Evolutionary conservation across 2,113 vertebrate species (phyloP).

Genomic region (Scomber colias): DNA sequence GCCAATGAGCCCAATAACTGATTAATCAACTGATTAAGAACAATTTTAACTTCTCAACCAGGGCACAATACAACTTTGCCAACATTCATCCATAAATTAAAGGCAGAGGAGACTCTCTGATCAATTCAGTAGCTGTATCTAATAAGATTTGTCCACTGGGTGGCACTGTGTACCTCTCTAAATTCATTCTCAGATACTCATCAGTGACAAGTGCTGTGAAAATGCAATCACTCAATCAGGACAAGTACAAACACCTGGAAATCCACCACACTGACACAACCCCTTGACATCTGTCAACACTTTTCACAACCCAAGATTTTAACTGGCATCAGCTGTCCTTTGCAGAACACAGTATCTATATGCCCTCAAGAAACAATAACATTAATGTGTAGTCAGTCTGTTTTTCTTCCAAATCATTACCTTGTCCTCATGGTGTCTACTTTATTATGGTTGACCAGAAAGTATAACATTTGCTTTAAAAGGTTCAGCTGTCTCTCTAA

Average conservation of each 20-base stretch:
- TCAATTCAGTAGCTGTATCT: background rate
- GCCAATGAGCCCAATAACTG: background rate
- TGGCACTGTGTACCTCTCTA: constrained; percentile 59
- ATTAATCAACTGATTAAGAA: background rate
- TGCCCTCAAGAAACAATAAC: background rate
- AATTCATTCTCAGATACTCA: background rate
- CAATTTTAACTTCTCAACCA: background rate
- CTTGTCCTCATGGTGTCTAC: background rate
- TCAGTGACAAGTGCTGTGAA: constrained; percentile 16
- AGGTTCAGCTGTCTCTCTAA: background rate
- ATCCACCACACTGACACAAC: background rate
- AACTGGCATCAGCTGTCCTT: background rate
- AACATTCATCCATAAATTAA: background rate
- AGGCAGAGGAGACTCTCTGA: background rate
- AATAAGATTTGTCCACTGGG: constrained; percentile 43
- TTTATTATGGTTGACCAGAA: constrained; percentile 1
- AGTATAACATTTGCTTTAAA: background rate
- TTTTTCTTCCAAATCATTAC: background rate
- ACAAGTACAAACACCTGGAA: constrained; percentile 21
- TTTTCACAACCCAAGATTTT: background rate
- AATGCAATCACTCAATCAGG: background rate
- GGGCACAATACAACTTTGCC: background rate
- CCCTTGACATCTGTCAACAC: constrained; percentile 4
- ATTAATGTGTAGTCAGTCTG: background rate
- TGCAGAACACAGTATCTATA: background rate